A percentile compares a stretch with the other conserved stretches of the same genome.
Evolutionary conservation across 2,888 invertebrate species (phyloP).

Genomic region (Ectobius pallidus): DNA sequence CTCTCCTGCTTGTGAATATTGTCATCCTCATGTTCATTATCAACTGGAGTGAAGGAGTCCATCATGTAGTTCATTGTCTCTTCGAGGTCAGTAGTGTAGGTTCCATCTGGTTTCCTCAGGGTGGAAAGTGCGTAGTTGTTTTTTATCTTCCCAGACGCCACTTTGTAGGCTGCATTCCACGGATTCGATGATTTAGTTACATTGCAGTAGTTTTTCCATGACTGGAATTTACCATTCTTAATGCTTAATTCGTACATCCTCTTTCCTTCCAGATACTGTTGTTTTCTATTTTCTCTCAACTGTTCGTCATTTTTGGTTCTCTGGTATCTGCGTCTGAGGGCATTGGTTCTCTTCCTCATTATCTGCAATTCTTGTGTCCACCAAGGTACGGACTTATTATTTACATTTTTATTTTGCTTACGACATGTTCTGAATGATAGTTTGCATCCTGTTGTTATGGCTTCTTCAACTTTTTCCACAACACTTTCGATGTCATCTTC

Average conservation of each 20-base stretch:
- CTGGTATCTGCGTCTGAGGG: not conserved
- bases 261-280: not conserved
- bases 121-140: not conserved
- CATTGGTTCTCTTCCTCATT: not conserved
- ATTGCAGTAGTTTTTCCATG: not conserved
- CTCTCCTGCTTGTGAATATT: not conserved
- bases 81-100: not conserved
- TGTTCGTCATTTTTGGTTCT: not conserved
- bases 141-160: conserved; percentile 5
- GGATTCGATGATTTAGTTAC: no score
- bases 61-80: no score
- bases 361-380: no score
- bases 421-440: not conserved
- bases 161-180: not conserved
- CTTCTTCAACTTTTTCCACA: not conserved
- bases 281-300: no score
- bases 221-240: not conserved
- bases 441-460: not conserved
- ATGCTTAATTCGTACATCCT: not conserved
- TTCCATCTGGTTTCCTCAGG: not conserved
- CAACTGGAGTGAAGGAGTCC: not conserved
- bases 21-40: not conserved
- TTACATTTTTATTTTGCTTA: not conserved
- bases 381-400: not conserved
- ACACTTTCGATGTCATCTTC: not conserved